Evolutionary conservation across 2,113 vertebrate genomes (phyloP).

Genomic region (Pollimyrus isidori): DNA sequence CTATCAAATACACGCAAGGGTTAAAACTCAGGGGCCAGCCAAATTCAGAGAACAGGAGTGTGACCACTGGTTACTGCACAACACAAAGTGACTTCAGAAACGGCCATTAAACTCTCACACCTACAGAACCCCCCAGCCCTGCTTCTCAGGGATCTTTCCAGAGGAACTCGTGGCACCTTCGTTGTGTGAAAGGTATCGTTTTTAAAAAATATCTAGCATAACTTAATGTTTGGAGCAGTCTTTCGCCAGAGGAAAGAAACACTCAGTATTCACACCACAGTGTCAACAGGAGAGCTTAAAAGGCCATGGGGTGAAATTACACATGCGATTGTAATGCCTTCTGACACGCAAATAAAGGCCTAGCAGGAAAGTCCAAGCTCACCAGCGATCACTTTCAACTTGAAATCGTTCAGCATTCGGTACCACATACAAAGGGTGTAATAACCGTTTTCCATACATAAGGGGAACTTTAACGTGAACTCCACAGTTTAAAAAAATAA

Average conservation of each 20-base stretch:
- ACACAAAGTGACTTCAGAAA: conserved; percentile 12
- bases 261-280: conserved; percentile 14
- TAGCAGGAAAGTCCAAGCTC: conserved; percentile 2
- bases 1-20: background rate
- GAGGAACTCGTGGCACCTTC: background rate
- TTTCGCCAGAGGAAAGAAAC: conserved; percentile 4
- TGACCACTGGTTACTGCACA: background rate
- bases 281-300: conserved; percentile 21
- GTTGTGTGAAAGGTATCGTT: conserved; percentile 9
- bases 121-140: background rate
- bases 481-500: conserved; percentile 22
- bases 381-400: conserved; percentile 21
- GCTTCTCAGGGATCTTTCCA: background rate
- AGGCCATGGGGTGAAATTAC: conserved; percentile 8
- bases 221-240: background rate
- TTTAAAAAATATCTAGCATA: conserved; percentile 15
- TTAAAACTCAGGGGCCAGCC: background rate
- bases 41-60: background rate
- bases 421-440: conserved; percentile 30
- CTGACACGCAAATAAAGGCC: conserved; percentile 23
- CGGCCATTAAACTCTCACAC: conserved; percentile 38
- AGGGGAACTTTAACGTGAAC: conserved; percentile 32
- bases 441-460: conserved; percentile 32
- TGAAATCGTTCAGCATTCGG: background rate
- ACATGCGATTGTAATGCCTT: conserved; percentile 15